Evolutionary conservation across 2,888 invertebrate species (phyloP).

Genomic region (Encarsia formosa): DNA sequence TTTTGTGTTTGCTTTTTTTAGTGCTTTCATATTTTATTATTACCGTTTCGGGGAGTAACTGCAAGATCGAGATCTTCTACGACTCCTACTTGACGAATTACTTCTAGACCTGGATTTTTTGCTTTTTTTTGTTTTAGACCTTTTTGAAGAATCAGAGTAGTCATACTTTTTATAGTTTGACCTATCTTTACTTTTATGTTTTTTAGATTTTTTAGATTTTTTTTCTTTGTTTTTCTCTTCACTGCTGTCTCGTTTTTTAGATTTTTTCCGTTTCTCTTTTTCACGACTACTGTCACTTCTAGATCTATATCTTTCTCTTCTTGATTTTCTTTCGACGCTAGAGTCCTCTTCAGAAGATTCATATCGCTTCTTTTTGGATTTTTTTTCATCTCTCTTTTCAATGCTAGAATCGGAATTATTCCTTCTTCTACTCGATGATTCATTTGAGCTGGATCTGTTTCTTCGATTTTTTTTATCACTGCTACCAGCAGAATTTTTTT

Average conservation of each 20-base stretch:
- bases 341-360: slow-evolving; percentile 31
- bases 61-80: slow-evolving; percentile 3
- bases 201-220: slow-evolving; percentile 48
- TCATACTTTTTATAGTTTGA: slow-evolving; percentile 52
- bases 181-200: slow-evolving; percentile 43
- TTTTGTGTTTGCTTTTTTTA: too few relatives aligned
- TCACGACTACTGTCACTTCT: slow-evolving; percentile 31
- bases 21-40: slow-evolving; percentile 5
- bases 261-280: slow-evolving; percentile 32
- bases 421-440: slow-evolving; percentile 33
- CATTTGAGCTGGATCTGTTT: slow-evolving; percentile 30
- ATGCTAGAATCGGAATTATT: slow-evolving; percentile 28
- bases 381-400: too few relatives aligned
- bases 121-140: slow-evolving; percentile 52
- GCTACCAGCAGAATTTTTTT: slow-evolving; percentile 31
- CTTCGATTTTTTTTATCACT: slow-evolving; percentile 35
- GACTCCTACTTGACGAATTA: slow-evolving; percentile 6
- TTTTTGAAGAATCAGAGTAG: slow-evolving; percentile 52
- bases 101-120: slow-evolving; percentile 32
- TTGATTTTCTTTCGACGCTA: slow-evolving; percentile 31
- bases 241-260: slow-evolving; percentile 32
- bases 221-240: slow-evolving; percentile 36
- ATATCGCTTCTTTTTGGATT: slow-evolving; percentile 31
- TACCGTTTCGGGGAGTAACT: slow-evolving; percentile 15
- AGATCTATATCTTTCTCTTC: slow-evolving; percentile 32